Evolutionary conservation across 2,113 vertebrate genomes (phyloP).

Genomic region (Daphoenositta chrysoptera): DNA sequence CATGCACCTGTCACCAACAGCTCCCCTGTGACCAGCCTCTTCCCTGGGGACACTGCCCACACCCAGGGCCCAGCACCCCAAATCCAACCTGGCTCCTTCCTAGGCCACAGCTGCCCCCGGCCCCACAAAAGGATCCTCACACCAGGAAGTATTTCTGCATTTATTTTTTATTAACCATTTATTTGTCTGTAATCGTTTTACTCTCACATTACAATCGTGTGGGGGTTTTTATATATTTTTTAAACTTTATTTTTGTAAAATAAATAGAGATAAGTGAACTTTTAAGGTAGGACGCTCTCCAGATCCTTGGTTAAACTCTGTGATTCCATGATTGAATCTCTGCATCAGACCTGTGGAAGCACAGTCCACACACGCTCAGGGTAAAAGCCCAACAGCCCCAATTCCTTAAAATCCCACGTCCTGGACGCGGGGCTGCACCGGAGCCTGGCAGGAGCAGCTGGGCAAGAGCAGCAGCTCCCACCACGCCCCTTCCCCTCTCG

Average conservation of each 20-base stretch:
- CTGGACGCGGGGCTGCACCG: neutral
- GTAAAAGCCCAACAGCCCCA: neutral
- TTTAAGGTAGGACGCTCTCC: constrained; percentile 49
- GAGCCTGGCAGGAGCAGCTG: neutral
- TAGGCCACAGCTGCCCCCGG: rapidly evolving
- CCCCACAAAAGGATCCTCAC: neutral
- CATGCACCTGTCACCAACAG: rapidly evolving
- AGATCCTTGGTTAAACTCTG: constrained; percentile 58
- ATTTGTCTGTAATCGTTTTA: constrained; percentile 46
- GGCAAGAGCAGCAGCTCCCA: neutral
- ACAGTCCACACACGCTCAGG: neutral
- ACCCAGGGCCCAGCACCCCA: neutral
- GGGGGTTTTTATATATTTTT: neutral
- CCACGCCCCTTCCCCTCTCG: neutral
- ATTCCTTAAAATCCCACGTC: neutral
- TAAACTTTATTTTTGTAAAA: constrained; percentile 66
- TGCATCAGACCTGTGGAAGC: constrained; percentile 11
- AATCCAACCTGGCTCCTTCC: rapidly evolving
- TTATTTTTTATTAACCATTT: constrained; percentile 73
- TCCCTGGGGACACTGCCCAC: rapidly evolving
- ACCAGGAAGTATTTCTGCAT: neutral
- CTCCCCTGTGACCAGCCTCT: rapidly evolving
- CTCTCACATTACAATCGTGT: constrained; percentile 56
- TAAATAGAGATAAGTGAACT: constrained; percentile 73
- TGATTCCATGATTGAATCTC: constrained; percentile 75